Conservation (phyloP, 2,888 invertebrate genomes). For the Luffia ferchaultella region DNA sequence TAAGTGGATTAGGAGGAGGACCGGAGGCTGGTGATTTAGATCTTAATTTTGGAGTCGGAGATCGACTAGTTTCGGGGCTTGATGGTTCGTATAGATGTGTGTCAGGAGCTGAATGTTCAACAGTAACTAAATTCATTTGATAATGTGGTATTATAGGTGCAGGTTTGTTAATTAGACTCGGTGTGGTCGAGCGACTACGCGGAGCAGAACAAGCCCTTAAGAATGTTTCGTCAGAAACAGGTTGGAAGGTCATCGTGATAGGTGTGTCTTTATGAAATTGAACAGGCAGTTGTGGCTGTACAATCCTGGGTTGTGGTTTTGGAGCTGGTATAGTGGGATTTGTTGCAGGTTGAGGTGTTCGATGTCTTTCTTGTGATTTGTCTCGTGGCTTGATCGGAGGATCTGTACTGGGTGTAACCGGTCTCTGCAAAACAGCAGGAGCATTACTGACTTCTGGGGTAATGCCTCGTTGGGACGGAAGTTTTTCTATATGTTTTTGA, state of each 20-base stretch:
- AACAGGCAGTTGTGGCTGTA: slow-evolving; percentile 11
- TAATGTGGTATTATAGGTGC: slow-evolving; percentile 81
- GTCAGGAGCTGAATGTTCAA: slow-evolving; percentile 68
- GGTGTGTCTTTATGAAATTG: slow-evolving; percentile 58
- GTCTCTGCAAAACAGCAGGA: slow-evolving; percentile 44
- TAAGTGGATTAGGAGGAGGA: slow-evolving; percentile 73
- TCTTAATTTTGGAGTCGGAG: slow-evolving; percentile 71
- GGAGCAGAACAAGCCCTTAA: slow-evolving; percentile 63
- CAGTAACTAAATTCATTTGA: slow-evolving; percentile 79
- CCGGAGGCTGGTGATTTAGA: slow-evolving; percentile 76
- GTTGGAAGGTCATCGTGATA: slow-evolving; percentile 71
- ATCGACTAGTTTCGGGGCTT: slow-evolving; percentile 66
- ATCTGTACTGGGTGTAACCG: slow-evolving; percentile 47
- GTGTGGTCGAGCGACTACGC: slow-evolving; percentile 70
- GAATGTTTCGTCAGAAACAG: slow-evolving; percentile 64
- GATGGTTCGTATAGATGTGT: slow-evolving; percentile 68
- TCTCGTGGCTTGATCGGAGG: slow-evolving; percentile 38
- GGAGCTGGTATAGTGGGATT: slow-evolving; percentile 9
- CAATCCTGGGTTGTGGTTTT: slow-evolving; percentile 14
- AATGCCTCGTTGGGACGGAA: slow-evolving; percentile 65
- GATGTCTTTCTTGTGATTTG: slow-evolving; percentile 27
- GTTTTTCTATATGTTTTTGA: slow-evolving; percentile 69
- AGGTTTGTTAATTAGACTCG: slow-evolving; percentile 77
- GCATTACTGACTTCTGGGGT: slow-evolving; percentile 61
- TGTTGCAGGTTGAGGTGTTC: slow-evolving; percentile 19